A percentile compares a stretch with the other conserved stretches of the same genome.
Evolutionary conservation across 2,888 invertebrate species (phyloP).

Genomic region (Parnassius apollo): DNA sequence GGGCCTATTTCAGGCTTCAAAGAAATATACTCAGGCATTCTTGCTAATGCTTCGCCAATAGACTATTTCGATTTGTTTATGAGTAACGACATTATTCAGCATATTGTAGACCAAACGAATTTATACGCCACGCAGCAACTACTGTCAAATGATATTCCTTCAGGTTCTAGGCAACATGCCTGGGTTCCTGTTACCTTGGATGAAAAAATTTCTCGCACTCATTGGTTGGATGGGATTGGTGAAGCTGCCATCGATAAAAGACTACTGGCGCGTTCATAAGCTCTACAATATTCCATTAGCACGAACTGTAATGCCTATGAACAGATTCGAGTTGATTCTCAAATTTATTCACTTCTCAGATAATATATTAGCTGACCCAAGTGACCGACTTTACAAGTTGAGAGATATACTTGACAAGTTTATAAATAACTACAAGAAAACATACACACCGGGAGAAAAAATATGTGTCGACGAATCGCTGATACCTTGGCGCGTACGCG

Average conservation of each 20-base stretch:
- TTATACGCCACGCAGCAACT: conserved; percentile 22
- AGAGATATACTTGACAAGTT: no score
- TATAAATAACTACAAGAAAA: conserved; percentile 26
- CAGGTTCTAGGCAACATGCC: conserved; percentile 28
- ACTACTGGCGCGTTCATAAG: conserved; percentile 33
- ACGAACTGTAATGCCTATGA: conserved; percentile 32
- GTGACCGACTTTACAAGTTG: no score
- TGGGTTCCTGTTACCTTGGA: conserved; percentile 29
- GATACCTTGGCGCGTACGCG: no score
- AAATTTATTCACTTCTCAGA: conserved; percentile 31
- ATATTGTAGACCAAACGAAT: no score
- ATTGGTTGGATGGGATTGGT: conserved; percentile 36
- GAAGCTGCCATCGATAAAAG: conserved; percentile 18
- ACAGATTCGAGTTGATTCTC: conserved; percentile 29
- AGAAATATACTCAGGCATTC: conserved; percentile 9
- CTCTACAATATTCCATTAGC: conserved; percentile 29
- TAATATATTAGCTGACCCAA: no score
- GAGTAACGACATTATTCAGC: no score
- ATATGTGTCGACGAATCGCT: conserved; percentile 18
- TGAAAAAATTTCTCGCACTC: conserved; percentile 22
- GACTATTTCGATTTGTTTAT: conserved; percentile 29
- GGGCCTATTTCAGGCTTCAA: no score
- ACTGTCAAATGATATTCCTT: conserved; percentile 21
- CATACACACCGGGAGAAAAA: no score
- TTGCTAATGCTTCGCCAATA: conserved; percentile 29